Evolutionary conservation across 2,888 invertebrate genomes (phyloP).

Genomic region (Hololepta plana): DNA sequence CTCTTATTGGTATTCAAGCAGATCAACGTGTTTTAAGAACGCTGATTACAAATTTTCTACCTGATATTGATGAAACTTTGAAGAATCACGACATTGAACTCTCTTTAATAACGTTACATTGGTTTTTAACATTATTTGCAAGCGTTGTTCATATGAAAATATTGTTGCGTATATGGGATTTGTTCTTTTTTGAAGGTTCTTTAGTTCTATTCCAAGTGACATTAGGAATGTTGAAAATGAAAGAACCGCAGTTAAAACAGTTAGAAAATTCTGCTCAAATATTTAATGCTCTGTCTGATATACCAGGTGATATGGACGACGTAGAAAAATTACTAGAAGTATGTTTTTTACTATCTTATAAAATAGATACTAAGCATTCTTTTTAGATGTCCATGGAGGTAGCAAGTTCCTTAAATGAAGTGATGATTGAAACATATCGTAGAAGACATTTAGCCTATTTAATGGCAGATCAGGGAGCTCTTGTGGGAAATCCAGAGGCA

Average conservation of each 20-base stretch:
- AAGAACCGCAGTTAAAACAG: constrained; percentile 62
- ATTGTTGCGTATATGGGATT: constrained; percentile 85
- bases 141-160: constrained; percentile 94
- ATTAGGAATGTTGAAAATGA: constrained; percentile 83
- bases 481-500: constrained; percentile 80
- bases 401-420: constrained; percentile 67
- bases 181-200: constrained; percentile 92
- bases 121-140: constrained; percentile 94
- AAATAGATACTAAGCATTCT: constrained; percentile 6
- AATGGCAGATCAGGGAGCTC: constrained; percentile 90
- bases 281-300: constrained; percentile 91
- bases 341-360: constrained; percentile 1
- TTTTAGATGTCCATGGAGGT: constrained; percentile 48
- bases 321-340: constrained; percentile 64
- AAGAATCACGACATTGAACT: constrained; percentile 90
- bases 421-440: constrained; percentile 74
- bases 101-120: constrained; percentile 88
- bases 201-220: constrained; percentile 87
- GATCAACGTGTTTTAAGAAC: constrained; percentile 92
- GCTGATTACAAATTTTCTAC: constrained; percentile 74
- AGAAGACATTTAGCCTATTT: constrained; percentile 85
- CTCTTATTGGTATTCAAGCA: constrained; percentile 80
- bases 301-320: constrained; percentile 86
- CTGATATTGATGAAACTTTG: constrained; percentile 77
- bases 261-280: constrained; percentile 94